phyloP scores from a whole-genome alignment of 2,888 invertebrate species.

The Stratiomys singularior region DNA sequence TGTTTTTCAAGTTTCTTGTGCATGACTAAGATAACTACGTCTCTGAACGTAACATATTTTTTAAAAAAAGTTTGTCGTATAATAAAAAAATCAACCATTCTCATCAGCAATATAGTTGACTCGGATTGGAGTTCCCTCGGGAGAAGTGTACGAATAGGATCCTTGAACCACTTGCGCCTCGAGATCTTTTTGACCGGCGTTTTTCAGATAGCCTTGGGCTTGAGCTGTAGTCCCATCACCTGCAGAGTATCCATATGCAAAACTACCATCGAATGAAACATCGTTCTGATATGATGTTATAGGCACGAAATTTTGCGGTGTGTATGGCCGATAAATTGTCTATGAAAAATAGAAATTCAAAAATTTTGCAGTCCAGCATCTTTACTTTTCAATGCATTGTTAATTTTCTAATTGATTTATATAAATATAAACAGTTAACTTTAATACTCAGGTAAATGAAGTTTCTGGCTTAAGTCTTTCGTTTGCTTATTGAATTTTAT shows the following conservation, averaged over 20 bases:
- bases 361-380: background rate
- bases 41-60: too few species aligned
- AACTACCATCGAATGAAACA: slow-evolving; percentile 64
- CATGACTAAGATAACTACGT: too few species aligned
- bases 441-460: too few species aligned
- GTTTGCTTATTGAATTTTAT: slow-evolving; percentile 30
- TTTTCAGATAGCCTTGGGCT: slow-evolving; percentile 80
- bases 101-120: slow-evolving; percentile 80
- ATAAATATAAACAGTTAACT: too few species aligned
- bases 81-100: slow-evolving; percentile 68
- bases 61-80: too few species aligned
- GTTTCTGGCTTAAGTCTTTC: slow-evolving; percentile 53
- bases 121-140: slow-evolving; percentile 77
- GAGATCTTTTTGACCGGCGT: slow-evolving; percentile 73
- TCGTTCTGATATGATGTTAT: slow-evolving; percentile 66
- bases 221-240: slow-evolving; percentile 83
- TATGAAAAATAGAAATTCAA: slow-evolving; percentile 46
- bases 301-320: slow-evolving; percentile 63
- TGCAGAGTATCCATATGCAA: slow-evolving; percentile 73
- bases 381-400: background rate
- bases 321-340: slow-evolving; percentile 58
- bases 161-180: slow-evolving; percentile 81
- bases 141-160: slow-evolving; percentile 78
- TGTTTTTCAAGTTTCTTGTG: too few species aligned
- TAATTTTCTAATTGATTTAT: too few species aligned